A percentile compares a stretch with the other conserved stretches of the same genome.
Conservation (phyloP, 2,888 invertebrate genomes). For the Agrochola lychnidis region DNA sequence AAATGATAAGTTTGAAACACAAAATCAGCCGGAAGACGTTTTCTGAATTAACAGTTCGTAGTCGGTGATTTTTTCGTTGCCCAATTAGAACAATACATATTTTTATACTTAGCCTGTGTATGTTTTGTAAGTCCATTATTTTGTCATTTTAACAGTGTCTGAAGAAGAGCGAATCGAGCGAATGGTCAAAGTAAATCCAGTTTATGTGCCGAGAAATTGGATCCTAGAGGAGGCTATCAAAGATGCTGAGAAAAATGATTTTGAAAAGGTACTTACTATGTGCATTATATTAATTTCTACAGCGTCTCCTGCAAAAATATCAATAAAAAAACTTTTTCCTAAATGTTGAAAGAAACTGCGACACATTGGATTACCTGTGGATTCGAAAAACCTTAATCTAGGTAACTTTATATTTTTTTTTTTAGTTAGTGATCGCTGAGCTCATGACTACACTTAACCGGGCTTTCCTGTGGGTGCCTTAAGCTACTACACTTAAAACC, state of each 20-base stretch:
- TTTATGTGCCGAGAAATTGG: slow-evolving; percentile 92
- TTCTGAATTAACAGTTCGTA: neutral
- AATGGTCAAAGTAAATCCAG: slow-evolving; percentile 85
- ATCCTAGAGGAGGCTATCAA: slow-evolving; percentile 92
- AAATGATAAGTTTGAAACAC: neutral
- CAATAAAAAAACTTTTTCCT: no score
- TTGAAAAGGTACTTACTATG: slow-evolving; percentile 83
- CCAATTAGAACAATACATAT: neutral
- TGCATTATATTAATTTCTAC: neutral
- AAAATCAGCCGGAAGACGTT: neutral
- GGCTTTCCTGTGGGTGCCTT: no score
- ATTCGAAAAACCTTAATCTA: neutral
- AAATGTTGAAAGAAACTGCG: neutral
- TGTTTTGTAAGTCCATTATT: neutral
- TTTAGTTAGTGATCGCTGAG: no score
- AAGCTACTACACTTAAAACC: no score
- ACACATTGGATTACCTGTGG: neutral
- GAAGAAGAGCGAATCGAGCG: slow-evolving; percentile 77
- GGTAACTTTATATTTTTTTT: neutral
- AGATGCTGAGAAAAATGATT: slow-evolving; percentile 92
- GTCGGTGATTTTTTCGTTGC: neutral
- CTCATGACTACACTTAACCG: no score
- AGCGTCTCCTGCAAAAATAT: neutral
- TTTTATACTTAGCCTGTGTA: neutral
- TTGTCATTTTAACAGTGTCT: slow-evolving; percentile 68